Evolutionary conservation across 2,113 vertebrate genomes (phyloP), one percentile per base, ranked within the genome.

Genomic region (Isurus oxyrinchus): DNA sequence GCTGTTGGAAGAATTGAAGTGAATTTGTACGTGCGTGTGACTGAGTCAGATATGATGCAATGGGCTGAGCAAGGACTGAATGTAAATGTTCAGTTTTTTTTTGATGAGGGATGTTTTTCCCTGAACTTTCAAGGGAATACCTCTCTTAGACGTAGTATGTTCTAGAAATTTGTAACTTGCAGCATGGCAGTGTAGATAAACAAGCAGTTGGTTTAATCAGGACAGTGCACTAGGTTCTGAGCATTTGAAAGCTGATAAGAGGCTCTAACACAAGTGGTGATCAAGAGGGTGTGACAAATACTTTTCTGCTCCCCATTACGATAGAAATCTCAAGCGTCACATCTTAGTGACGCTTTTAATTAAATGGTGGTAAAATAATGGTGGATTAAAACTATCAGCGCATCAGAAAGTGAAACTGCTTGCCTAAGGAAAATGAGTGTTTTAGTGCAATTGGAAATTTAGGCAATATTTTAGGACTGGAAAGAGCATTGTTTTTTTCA

Each of bases 281-380:
- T 55, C 94, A 72, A 95, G 44, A 94, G 90, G 90, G 90, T 40
- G 59, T 66, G 90, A 76, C 67, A 35, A 72, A 16, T 67, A 95
- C 66, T 35, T 76, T 72, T 27, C 59, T 76, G 13, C 49, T 7
- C 10, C 67, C 1, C 13, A 63, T 76, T 55, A 21, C 5, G 11
- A 55, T 25, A 21, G 55, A 72, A 95, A 95, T 23, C 59, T 10
- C 88, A 61, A 91, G 59, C 11, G 3, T 61, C 14, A 40, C 16
- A n/a, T 66, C 35, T 57, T 57, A 55, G 59, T 63, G 59, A 94
- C 23, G 61, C 5, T 40, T 93, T 63, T 94, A 94, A 94, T 63
- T n/a, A 40, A 40, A 94, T 63, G 31, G 35, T 21, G 1, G 59
- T 63, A 63, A 94, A 40, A 40, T 8, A 40, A 49, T 19, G 40